Percentiles rank a stretch among this genome's conserved stretches.
phyloP scores from a whole-genome alignment of 2,113 vertebrate species.

The Psilopsiagon aymara region DNA sequence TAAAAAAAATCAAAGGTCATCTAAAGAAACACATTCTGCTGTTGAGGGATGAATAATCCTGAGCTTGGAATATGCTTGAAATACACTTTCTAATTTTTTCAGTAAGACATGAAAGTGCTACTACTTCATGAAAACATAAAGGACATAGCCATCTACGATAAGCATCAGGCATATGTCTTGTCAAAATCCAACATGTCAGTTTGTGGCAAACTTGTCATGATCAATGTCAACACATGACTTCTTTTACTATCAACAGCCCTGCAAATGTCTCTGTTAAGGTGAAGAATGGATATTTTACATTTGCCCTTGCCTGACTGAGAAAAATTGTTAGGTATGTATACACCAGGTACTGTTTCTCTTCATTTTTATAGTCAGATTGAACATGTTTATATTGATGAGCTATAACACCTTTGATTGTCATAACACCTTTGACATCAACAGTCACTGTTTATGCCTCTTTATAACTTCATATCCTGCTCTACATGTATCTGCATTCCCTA shows the following conservation, averaged over 20 bases:
- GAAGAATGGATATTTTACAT: neutral
- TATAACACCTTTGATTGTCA: neutral
- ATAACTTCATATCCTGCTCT: neutral
- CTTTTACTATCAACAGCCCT: neutral
- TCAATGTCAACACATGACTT: neutral
- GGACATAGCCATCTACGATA: neutral
- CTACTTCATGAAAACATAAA: neutral
- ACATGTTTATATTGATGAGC: neutral
- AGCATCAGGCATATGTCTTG: neutral
- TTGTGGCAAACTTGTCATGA: neutral
- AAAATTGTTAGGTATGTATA: neutral
- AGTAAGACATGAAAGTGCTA: neutral
- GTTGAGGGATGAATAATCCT: slow-evolving; percentile 11
- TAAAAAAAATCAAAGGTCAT: slow-evolving; percentile 49
- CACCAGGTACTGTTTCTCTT: neutral
- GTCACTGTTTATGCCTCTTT: neutral
- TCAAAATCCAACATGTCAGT: neutral
- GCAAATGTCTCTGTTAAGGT: neutral
- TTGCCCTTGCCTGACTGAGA: neutral
- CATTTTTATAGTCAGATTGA: neutral
- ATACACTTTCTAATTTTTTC: neutral
- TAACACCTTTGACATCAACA: neutral
- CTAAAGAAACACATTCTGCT: neutral
- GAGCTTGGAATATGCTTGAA: neutral
- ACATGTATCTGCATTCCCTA: neutral